Conservation (phyloP, 2,888 invertebrate genomes). For the Andrena trimmerana region DNA sequence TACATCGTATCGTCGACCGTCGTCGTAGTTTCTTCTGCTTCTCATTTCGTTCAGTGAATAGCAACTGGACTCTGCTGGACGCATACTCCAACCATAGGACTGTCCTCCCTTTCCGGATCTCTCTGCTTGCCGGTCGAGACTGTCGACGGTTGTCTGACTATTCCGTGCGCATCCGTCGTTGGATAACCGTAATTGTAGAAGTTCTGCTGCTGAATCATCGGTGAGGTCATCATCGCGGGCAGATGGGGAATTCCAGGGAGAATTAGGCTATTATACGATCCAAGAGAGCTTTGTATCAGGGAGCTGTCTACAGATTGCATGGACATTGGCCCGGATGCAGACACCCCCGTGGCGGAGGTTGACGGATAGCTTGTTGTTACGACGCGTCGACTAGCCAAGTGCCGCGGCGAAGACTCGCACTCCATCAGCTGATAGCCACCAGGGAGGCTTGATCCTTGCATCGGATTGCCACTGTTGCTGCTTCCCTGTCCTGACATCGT, state of each 20-base stretch:
- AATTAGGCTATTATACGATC: constrained; percentile 84
- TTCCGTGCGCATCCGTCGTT: constrained; percentile 81
- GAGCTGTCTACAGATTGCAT: constrained; percentile 82
- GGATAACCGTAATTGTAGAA: constrained; percentile 83
- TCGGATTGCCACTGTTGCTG: constrained; percentile 79
- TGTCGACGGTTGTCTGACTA: constrained; percentile 80
- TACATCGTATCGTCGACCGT: constrained; percentile 55
- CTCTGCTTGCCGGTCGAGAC: constrained; percentile 82
- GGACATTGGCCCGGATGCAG: constrained; percentile 80
- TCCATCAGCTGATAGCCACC: constrained; percentile 89
- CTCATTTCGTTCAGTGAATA: constrained; percentile 89
- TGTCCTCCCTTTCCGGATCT: constrained; percentile 88
- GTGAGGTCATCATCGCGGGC: constrained; percentile 82
- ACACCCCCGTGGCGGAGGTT: constrained; percentile 75
- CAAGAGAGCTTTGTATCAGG: constrained; percentile 85
- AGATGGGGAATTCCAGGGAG: constrained; percentile 85
- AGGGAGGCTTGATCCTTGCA: constrained; percentile 82
- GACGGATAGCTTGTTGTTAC: constrained; percentile 77
- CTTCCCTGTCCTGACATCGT: constrained; percentile 85
- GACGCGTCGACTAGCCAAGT: constrained; percentile 80
- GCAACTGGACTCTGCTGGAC: constrained; percentile 97
- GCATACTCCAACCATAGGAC: constrained; percentile 95
- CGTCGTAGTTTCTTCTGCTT: constrained; percentile 46
- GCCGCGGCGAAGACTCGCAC: constrained; percentile 90
- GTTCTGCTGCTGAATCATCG: constrained; percentile 82